phyloP scores from a whole-genome alignment of 1,140 invertebrate genomes.

The Alviniconcha marisindica region DNA sequence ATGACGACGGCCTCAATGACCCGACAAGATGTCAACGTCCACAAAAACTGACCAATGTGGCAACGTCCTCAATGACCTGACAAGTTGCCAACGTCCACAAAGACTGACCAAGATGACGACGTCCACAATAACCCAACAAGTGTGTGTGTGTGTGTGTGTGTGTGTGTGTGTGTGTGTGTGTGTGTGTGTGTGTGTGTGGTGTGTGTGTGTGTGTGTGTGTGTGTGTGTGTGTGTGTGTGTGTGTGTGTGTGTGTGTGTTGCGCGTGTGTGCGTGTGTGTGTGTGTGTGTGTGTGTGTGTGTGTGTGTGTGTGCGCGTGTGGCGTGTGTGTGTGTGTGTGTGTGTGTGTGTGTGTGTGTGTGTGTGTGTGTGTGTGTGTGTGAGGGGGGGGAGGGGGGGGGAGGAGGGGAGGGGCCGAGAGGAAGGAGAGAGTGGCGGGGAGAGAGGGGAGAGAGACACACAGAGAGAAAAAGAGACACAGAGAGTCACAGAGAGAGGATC shows the following conservation, averaged over 20 bases:
- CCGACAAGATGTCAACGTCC: too few species aligned
- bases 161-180: too few species aligned
- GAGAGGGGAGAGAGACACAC: too few species aligned
- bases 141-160: too few species aligned
- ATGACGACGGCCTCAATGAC: too few species aligned
- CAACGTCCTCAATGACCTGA: too few species aligned
- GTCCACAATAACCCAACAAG: too few species aligned
- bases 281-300: background rate
- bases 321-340: background rate
- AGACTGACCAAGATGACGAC: too few species aligned
- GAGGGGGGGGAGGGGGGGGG: background rate
- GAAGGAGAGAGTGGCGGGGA: background rate
- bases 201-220: background rate
- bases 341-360: slow-evolving; percentile 3
- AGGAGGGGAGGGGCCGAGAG: background rate
- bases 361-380: background rate
- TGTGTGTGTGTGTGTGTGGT: too few species aligned
- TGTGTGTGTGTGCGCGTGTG: background rate
- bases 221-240: slow-evolving; percentile 10
- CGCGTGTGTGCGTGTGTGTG: background rate
- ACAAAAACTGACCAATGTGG: too few species aligned
- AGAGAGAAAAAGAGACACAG: background rate
- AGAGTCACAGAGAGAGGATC: background rate
- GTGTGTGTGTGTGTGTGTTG: slow-evolving; percentile 6
- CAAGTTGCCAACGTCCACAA: too few species aligned